Evolutionary conservation across 2,888 invertebrate genomes (phyloP).

Genomic region (Platypus cylindrus): DNA sequence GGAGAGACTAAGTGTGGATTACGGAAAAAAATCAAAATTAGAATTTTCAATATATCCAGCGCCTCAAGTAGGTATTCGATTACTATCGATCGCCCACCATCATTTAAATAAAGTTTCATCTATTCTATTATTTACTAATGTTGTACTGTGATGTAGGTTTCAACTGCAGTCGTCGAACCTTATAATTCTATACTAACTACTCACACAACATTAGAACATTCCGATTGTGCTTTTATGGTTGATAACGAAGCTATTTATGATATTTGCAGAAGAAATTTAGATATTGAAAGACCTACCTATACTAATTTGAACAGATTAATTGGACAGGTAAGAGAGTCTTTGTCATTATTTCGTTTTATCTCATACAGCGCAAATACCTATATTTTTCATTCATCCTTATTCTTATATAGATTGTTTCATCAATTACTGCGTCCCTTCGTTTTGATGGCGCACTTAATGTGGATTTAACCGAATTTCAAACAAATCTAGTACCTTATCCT

Average conservation of each 20-base stretch:
- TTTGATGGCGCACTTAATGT: conserved; percentile 90
- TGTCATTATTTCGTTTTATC: background rate
- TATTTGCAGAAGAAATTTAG: conserved; percentile 75
- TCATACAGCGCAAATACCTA: background rate
- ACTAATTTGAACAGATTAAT: conserved; percentile 79
- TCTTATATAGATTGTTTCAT: conserved; percentile 65
- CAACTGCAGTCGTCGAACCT: conserved; percentile 72
- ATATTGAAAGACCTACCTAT: conserved; percentile 74
- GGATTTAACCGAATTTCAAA: conserved; percentile 89
- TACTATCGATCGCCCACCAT: too few species aligned
- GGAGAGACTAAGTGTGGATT: conserved; percentile 84
- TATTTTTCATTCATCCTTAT: background rate
- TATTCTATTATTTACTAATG: conserved; percentile 6
- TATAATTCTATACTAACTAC: conserved; percentile 90
- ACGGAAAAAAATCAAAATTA: conserved; percentile 86
- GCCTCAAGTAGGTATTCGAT: conserved; percentile 59
- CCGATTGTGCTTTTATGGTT: conserved; percentile 87
- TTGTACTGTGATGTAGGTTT: too few species aligned
- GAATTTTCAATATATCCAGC: conserved; percentile 93
- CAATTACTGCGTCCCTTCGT: conserved; percentile 85
- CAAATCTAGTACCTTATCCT: conserved; percentile 86
- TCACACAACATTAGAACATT: conserved; percentile 78
- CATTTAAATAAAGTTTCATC: too few species aligned
- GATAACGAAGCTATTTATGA: conserved; percentile 83
- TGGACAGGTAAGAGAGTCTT: conserved; percentile 41